These are phyloP conservation scores for Branchellion lobata DNA, from an alignment of 2,888 invertebrate species.

Conservation along the genomic window DNA sequence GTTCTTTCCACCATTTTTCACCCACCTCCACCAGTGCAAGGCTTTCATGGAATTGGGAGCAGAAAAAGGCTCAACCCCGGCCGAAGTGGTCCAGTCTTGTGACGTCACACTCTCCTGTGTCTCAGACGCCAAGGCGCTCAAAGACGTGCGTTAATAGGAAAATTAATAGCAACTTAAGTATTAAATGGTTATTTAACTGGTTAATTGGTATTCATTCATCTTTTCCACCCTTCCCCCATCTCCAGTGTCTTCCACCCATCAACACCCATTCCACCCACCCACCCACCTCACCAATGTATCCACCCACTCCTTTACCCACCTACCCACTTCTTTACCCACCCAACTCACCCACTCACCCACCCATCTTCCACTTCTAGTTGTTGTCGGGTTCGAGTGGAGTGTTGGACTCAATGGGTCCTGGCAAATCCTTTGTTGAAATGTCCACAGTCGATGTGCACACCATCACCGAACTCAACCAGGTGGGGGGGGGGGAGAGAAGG, in stretches of 20 bases:
- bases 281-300: not conserved
- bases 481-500: constrained; percentile 59
- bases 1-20: too few species aligned
- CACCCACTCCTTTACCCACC: not conserved
- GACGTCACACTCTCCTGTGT: constrained; percentile 95
- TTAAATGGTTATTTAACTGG: too few species aligned
- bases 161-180: too few species aligned
- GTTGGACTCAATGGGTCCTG: constrained; percentile 73
- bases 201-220: too few species aligned
- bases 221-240: not conserved
- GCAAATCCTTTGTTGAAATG: constrained; percentile 94
- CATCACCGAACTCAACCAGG: constrained; percentile 84
- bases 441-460: constrained; percentile 91
- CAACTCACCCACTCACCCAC: not conserved
- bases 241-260: not conserved
- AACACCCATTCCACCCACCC: not conserved
- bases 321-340: not conserved
- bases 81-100: constrained; percentile 84
- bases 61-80: constrained; percentile 80
- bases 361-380: constrained; percentile 25
- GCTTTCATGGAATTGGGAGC: constrained; percentile 85
- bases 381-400: constrained; percentile 40
- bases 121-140: constrained; percentile 86
- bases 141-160: constrained; percentile 73
- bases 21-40: constrained; percentile 68